These are phyloP conservation scores for Chironomus tepperi DNA, from an alignment of 1,140 invertebrate genomes.

Conservation along the genomic window DNA sequence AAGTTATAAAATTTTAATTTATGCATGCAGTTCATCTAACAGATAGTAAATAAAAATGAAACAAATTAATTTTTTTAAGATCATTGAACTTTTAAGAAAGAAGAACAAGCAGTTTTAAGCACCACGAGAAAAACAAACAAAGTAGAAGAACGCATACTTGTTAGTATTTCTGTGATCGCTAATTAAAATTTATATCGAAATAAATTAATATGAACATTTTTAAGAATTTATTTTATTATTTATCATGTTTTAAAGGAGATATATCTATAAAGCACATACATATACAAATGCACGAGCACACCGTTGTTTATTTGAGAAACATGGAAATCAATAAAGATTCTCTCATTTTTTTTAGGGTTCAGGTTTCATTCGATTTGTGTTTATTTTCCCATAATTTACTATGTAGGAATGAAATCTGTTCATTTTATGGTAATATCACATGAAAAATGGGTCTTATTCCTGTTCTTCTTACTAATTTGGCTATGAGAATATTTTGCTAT, in stretches of 20 bases:
- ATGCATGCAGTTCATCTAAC: too few species aligned
- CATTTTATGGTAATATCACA: background rate
- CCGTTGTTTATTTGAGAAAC: constrained; percentile 14
- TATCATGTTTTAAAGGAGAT: too few species aligned
- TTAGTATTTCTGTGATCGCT: background rate
- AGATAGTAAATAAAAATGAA: too few species aligned
- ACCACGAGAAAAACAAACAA: background rate
- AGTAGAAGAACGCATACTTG: background rate
- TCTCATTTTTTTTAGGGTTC: background rate
- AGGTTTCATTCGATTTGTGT: constrained; percentile 15
- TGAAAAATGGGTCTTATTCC: background rate
- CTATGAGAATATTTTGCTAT: too few species aligned
- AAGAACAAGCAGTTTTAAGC: background rate
- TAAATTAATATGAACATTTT: constrained; percentile 19
- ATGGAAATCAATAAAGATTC: constrained; percentile 16
- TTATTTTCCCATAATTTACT: constrained; percentile 22
- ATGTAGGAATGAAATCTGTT: background rate
- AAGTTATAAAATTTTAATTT: too few species aligned
- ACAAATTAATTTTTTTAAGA: too few species aligned
- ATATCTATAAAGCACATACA: too few species aligned
- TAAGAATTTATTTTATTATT: background rate
- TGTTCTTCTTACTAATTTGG: background rate
- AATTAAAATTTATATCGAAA: constrained; percentile 17
- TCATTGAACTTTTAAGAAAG: background rate
- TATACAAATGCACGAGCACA: background rate